A percentile compares a stretch with the other conserved stretches of the same genome.
Evolutionary conservation across 53 echinoderm and acorn worm species (phyloP).

Genomic region (Patiria pectinifera): DNA sequence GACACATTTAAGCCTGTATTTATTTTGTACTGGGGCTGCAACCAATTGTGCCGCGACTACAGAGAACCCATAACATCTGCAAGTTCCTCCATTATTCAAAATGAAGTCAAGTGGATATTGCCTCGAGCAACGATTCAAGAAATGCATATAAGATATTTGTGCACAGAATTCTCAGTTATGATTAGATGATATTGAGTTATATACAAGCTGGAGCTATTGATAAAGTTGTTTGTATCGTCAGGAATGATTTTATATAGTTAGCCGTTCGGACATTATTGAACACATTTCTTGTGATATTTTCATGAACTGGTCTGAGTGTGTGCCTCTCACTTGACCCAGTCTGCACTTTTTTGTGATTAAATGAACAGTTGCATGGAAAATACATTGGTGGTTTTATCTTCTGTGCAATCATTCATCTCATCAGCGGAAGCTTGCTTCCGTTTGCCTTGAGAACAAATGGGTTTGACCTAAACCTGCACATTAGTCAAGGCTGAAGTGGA

Average conservation of each 20-base stretch:
- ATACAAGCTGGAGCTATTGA: slow-evolving; percentile 39
- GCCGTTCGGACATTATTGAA: background rate
- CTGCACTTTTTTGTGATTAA: slow-evolving; percentile 25
- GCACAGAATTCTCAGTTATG: slow-evolving; percentile 22
- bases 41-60: slow-evolving; percentile 42
- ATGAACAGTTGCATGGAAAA: background rate
- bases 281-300: slow-evolving; percentile 11
- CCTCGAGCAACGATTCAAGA: slow-evolving; percentile 48
- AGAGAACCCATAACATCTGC: slow-evolving; percentile 61
- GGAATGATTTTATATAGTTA: background rate
- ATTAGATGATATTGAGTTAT: slow-evolving; percentile 38
- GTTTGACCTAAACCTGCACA: background rate
- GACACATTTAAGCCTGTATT: slow-evolving; percentile 57
- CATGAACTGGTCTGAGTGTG: background rate
- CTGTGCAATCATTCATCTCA: slow-evolving; percentile 32
- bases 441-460: background rate
- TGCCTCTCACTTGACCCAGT: background rate
- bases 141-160: background rate
- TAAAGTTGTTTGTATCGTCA: background rate
- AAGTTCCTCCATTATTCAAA: slow-evolving; percentile 43
- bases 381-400: background rate
- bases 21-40: slow-evolving; percentile 54
- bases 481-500: slow-evolving; percentile 1
- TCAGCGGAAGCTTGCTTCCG: background rate
- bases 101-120: slow-evolving; percentile 43